Percentiles rank a stretch among this genome's conserved stretches.
These are phyloP conservation scores for Tiliacea aurago DNA, from an alignment of 2,888 invertebrate genomes.

Conservation along the genomic window DNA sequence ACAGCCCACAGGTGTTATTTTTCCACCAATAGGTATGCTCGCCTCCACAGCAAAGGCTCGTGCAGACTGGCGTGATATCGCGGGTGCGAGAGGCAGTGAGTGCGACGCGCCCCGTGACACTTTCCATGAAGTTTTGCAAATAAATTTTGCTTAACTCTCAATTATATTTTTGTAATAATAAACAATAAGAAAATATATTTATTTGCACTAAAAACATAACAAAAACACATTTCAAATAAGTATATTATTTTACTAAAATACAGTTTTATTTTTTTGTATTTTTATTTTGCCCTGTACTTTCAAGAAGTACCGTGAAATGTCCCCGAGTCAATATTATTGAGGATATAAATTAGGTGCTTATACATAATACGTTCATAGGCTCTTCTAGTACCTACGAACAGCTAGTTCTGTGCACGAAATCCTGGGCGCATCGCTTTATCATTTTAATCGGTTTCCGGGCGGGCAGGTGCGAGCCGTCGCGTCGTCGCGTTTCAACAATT, in stretches of 20 bases:
- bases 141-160: background rate
- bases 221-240: background rate
- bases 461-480: slow-evolving; percentile 78
- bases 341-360: fast-evolving
- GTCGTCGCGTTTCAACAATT: slow-evolving; percentile 75
- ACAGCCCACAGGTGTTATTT: background rate
- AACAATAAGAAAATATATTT: too few species aligned
- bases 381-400: slow-evolving; percentile 52
- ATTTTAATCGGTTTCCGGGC: slow-evolving; percentile 85
- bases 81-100: too few species aligned
- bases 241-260: too few species aligned
- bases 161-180: too few species aligned
- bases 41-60: background rate
- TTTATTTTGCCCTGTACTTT: background rate
- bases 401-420: slow-evolving; percentile 52
- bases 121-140: too few species aligned
- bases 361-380: background rate
- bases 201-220: background rate
- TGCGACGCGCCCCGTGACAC: too few species aligned
- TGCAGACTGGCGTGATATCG: too few species aligned
- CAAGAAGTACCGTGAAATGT: background rate
- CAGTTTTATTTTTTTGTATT: background rate
- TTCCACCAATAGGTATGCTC: background rate
- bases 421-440: slow-evolving; percentile 80
- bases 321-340: background rate